These are phyloP conservation scores for Thereva unica DNA, from an alignment of 2,888 invertebrate genomes.

Conservation along the genomic window DNA sequence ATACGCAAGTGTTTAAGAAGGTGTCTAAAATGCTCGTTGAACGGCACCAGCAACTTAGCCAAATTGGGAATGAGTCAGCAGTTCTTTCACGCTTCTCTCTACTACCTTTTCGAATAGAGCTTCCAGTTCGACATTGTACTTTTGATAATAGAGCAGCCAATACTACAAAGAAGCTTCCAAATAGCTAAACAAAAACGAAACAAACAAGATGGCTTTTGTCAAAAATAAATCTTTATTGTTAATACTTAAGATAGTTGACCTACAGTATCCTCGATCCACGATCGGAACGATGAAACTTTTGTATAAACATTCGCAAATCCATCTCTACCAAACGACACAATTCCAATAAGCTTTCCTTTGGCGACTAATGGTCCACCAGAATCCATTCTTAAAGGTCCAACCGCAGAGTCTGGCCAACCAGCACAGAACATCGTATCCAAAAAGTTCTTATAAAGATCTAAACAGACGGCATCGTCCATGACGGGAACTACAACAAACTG, in stretches of 20 bases:
- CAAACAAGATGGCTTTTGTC: neutral
- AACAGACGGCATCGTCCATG: slow-evolving; percentile 56
- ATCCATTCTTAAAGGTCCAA: slow-evolving; percentile 40
- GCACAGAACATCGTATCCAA: slow-evolving; percentile 38
- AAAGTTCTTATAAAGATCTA: neutral
- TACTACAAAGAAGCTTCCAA: no score
- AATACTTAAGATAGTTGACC: no score
- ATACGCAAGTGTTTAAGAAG: no score
- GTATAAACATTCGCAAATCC: neutral
- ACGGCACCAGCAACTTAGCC: no score
- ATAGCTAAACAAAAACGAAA: neutral
- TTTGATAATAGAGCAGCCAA: no score
- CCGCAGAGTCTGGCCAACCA: slow-evolving; percentile 22
- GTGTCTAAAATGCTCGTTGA: no score
- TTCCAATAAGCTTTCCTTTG: neutral
- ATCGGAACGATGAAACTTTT: neutral
- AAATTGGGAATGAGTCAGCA: no score
- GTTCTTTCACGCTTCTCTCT: no score
- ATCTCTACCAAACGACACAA: neutral
- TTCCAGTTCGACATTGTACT: no score
- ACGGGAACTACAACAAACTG: slow-evolving; percentile 60
- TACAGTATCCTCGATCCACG: neutral
- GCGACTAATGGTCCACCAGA: slow-evolving; percentile 35
- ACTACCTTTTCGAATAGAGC: no score
- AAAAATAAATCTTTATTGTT: neutral